phyloP scores from a whole-genome alignment of 30 jellyfish, hydroid and myxozoan species.

The Catostylus mosaicus region DNA sequence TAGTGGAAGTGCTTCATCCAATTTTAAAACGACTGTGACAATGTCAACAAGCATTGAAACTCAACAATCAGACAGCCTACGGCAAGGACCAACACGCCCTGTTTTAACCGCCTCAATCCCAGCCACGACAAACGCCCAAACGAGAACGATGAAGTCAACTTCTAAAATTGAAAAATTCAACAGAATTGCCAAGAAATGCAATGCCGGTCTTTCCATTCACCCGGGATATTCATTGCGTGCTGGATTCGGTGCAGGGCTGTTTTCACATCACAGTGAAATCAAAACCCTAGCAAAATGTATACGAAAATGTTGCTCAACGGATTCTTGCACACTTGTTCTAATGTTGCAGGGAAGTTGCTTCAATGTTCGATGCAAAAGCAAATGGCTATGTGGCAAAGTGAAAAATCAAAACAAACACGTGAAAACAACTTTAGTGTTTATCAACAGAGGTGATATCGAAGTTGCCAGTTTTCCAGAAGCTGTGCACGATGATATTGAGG shows the following conservation, averaged over 20 bases:
- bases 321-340: constrained; percentile 73
- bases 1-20: not conserved
- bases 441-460: constrained; percentile 42
- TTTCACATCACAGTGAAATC: constrained; percentile 63
- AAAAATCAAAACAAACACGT: constrained; percentile 31
- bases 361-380: constrained; percentile 69
- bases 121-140: not conserved
- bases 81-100: not conserved
- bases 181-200: constrained; percentile 48
- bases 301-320: constrained; percentile 67
- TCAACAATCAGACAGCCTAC: not conserved
- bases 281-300: constrained; percentile 61
- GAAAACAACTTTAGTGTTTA: constrained; percentile 41
- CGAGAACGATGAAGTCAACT: not conserved
- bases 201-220: constrained; percentile 47
- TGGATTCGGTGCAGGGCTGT: constrained; percentile 84
- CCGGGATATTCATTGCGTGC: constrained; percentile 65
- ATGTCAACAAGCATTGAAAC: not conserved
- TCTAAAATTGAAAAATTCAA: constrained; percentile 13
- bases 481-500: constrained; percentile 13
- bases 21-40: not conserved
- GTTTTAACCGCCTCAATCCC: not conserved
- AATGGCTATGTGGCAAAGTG: constrained; percentile 72
- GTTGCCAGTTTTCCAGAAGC: constrained; percentile 14
- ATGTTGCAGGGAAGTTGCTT: constrained; percentile 70